Base-by-base conservation (phyloP, 2,888 invertebrate species). In the Tubulanus polymorphus region DNA sequence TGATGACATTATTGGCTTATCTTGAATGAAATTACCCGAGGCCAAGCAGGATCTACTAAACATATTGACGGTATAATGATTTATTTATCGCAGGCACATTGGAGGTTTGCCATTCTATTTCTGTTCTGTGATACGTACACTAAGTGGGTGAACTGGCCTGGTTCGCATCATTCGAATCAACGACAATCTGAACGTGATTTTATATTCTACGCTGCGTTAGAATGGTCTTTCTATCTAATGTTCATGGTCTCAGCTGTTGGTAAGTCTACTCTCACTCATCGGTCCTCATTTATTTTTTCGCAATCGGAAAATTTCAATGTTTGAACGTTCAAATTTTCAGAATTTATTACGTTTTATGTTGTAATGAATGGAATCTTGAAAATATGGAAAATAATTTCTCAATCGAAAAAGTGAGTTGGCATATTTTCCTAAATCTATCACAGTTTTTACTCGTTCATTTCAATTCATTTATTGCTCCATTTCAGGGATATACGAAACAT, bases 21-120 rank as follows among this genome's bases (percentile, higher is more conserved):
- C n/a, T n/a, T n/a, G n/a, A n/a, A n/a, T n/a, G n/a, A n/a, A n/a
- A n/a, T n/a, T n/a, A n/a, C n/a, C n/a, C n/a, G 35, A 32, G n/a
- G 35, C 35, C 35, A 32, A 32, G n/a, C n/a, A n/a, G n/a, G n/a
- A n/a, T n/a, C n/a, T n/a, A n/a, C n/a, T n/a, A n/a, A n/a, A n/a
- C n/a, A n/a, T n/a, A n/a, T n/a, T n/a, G n/a, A n/a, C n/a, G 8
- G 27, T 25, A 12, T 15, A 26, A 23, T 27, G 32, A 20, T 8
- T 29, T 58, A 57, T 48, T 57, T 54, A 48, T 63, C 67, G 25
- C 76, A 87, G 87, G 80, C 85, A 2, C 86, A 85, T 71, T 89
- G 89, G 91, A 91, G 91, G 76, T 79, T 93, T 46, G 85, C 88
- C 8, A 82, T 92, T 12, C 85, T 93, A 26, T 80, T 92, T 47